phyloP scores from a whole-genome alignment of 2,797 vertebrate genomes.

The Chiroxiphia lanceolata region DNA sequence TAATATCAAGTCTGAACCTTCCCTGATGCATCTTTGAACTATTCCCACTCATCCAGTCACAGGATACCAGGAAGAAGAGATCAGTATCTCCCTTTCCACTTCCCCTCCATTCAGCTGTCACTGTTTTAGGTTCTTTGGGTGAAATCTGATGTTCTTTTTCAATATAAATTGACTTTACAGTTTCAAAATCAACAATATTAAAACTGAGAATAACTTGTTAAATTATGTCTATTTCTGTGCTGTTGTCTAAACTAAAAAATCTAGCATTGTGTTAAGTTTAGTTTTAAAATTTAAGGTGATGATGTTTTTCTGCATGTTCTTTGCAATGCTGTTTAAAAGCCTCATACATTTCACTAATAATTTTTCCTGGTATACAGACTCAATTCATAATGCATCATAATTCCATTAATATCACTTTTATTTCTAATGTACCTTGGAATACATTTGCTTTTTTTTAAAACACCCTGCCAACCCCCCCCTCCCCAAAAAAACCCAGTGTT shows the following conservation, averaged over 20 bases:
- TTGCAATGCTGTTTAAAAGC: background rate
- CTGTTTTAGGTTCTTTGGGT: background rate
- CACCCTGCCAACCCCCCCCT: background rate
- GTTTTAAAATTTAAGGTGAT: background rate
- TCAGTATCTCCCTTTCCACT: background rate
- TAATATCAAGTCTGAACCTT: background rate
- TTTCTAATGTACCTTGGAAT: background rate
- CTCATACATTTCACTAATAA: background rate
- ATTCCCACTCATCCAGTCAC: background rate
- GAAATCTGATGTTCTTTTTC: constrained; percentile 1
- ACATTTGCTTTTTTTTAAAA: background rate
- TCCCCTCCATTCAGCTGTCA: background rate
- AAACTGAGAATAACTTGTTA: background rate
- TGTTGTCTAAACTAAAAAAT: background rate
- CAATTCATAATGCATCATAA: background rate
- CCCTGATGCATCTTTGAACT: background rate
- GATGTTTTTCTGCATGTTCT: background rate
- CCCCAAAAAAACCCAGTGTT: background rate
- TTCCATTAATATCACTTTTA: background rate
- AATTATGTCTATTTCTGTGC: constrained; percentile 1
- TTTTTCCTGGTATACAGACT: background rate
- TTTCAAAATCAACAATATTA: constrained; percentile 8
- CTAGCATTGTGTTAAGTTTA: background rate
- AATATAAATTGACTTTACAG: background rate
- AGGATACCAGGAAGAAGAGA: background rate